Percentiles rank a stretch among this genome's conserved stretches.
Evolutionary conservation across 2,888 invertebrate genomes (phyloP).

Genomic region (Fragum sueziense): DNA sequence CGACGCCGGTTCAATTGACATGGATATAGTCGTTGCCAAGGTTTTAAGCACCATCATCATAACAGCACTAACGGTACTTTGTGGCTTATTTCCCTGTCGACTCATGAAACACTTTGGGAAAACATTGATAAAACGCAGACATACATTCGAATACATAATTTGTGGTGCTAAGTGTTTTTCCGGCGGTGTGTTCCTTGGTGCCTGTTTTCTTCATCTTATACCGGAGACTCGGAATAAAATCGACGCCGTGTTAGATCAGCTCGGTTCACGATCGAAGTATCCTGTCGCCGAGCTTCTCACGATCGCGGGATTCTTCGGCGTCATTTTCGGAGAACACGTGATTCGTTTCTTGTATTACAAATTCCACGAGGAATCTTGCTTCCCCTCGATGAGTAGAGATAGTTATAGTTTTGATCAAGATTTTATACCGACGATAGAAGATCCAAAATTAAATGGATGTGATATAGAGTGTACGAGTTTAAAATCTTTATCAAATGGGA

Average conservation of each 20-base stretch:
- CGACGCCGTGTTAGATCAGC: slow-evolving; percentile 68
- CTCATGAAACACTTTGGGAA: slow-evolving; percentile 68
- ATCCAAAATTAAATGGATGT: slow-evolving; percentile 50
- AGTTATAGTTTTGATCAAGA: slow-evolving; percentile 57
- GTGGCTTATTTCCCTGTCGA: slow-evolving; percentile 72
- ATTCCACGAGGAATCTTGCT: slow-evolving; percentile 59
- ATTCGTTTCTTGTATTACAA: slow-evolving; percentile 73
- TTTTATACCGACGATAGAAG: slow-evolving; percentile 52
- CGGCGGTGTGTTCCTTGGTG: slow-evolving; percentile 74
- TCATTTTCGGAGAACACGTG: slow-evolving; percentile 75
- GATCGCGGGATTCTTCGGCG: slow-evolving; percentile 75
- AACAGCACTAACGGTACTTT: slow-evolving; percentile 70
- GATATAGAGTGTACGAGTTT: slow-evolving; percentile 61
- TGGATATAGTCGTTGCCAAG: slow-evolving; percentile 77
- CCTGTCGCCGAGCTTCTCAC: slow-evolving; percentile 75
- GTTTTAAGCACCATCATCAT: slow-evolving; percentile 72
- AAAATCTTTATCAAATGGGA: slow-evolving; percentile 37
- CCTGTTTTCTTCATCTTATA: slow-evolving; percentile 74
- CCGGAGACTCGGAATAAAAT: slow-evolving; percentile 75
- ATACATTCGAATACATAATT: slow-evolving; percentile 69
- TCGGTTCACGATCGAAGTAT: slow-evolving; percentile 73
- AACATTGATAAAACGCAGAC: slow-evolving; percentile 65
- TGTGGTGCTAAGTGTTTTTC: slow-evolving; percentile 75
- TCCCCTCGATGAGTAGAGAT: slow-evolving; percentile 42
- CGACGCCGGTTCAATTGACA: slow-evolving; percentile 57